phyloP scores from a whole-genome alignment of 1,140 invertebrate species.

The Panagrolaimus sp. region DNA sequence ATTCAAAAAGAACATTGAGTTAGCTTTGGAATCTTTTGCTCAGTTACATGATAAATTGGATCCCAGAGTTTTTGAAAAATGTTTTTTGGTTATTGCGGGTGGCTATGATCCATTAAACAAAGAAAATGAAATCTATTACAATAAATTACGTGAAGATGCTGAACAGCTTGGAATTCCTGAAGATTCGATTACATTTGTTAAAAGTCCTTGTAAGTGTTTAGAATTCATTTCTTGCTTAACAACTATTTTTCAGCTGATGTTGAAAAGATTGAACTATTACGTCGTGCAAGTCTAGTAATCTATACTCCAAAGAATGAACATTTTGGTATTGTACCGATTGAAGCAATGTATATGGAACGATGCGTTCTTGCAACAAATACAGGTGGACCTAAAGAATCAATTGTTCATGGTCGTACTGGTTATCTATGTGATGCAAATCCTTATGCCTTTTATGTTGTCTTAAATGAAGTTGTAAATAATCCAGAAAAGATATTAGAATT shows the following conservation, averaged over 20 bases:
- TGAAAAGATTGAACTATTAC: slow-evolving; percentile 71
- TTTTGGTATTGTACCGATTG: slow-evolving; percentile 97
- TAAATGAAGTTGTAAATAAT: slow-evolving; percentile 63
- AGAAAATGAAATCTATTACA: slow-evolving; percentile 82
- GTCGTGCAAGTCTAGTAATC: slow-evolving; percentile 68
- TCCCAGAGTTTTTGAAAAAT: slow-evolving; percentile 52
- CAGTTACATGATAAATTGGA: slow-evolving; percentile 57
- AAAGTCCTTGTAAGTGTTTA: slow-evolving; percentile 43
- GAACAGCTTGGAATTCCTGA: slow-evolving; percentile 47
- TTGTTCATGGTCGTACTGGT: slow-evolving; percentile 78
- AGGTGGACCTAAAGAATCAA: slow-evolving; percentile 89
- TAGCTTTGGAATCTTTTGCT: slow-evolving; percentile 76
- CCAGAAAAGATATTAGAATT: slow-evolving; percentile 64
- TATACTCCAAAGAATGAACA: slow-evolving; percentile 96
- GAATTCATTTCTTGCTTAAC: not conserved
- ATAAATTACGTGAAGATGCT: slow-evolving; percentile 69
- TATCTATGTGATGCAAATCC: slow-evolving; percentile 68
- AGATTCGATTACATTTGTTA: slow-evolving; percentile 31
- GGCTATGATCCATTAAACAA: slow-evolving; percentile 83
- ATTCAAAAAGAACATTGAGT: slow-evolving; percentile 82
- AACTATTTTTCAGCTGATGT: slow-evolving; percentile 71
- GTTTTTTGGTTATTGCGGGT: slow-evolving; percentile 86
- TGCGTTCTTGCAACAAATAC: slow-evolving; percentile 89
- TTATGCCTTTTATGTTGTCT: slow-evolving; percentile 71
- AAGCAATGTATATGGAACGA: slow-evolving; percentile 88